Conservation (phyloP, 2,888 invertebrate species). For the Lysandra coridon region DNA sequence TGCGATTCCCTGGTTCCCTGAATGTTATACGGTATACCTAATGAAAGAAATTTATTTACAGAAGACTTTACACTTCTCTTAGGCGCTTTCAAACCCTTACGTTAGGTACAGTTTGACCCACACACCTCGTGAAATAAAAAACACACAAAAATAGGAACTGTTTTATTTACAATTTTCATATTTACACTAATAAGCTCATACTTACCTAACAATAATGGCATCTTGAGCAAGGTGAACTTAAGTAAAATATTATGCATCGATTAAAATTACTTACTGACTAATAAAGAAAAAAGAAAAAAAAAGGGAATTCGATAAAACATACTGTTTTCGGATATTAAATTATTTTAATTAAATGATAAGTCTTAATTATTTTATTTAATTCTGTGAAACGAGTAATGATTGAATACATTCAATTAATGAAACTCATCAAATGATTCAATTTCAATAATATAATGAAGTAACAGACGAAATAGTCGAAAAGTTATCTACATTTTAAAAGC, state of each 20-base stretch:
- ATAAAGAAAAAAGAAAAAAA: slow-evolving; percentile 38
- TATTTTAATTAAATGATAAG: background rate
- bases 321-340: background rate
- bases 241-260: slow-evolving; percentile 51
- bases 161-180: slow-evolving; percentile 72
- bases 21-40: too few species aligned
- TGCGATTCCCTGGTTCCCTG: background rate
- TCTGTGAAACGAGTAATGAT: background rate
- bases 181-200: slow-evolving; percentile 60
- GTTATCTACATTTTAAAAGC: background rate
- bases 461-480: slow-evolving; percentile 36
- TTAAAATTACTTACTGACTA: slow-evolving; percentile 39
- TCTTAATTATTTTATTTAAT: background rate
- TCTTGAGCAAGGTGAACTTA: slow-evolving; percentile 70
- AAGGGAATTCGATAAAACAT: background rate
- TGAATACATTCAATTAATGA: background rate
- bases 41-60: background rate
- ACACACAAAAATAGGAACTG: slow-evolving; percentile 72
- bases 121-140: slow-evolving; percentile 54
- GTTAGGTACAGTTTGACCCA: background rate
- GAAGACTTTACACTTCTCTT: background rate
- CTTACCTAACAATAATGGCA: slow-evolving; percentile 64
- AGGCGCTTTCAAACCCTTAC: background rate
- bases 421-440: background rate
- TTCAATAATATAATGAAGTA: slow-evolving; percentile 10